Evolutionary conservation across 2,888 invertebrate genomes (phyloP).

Genomic region (Diachrysia chrysitis): DNA sequence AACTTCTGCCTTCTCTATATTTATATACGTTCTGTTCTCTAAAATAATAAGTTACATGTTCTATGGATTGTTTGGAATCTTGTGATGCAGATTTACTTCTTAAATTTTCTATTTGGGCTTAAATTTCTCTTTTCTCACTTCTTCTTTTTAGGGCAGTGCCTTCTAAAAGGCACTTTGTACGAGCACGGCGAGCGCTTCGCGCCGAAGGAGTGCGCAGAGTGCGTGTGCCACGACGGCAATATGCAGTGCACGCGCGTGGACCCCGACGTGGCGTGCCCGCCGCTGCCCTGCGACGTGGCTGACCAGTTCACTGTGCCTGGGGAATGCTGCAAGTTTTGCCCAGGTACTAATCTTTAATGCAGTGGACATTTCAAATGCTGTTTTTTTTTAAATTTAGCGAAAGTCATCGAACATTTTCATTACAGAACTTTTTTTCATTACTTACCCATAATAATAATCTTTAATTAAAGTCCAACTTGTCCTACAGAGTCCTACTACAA

Average conservation of each 20-base stretch:
- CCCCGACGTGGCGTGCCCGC: conserved; percentile 93
- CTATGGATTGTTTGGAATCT: too few species aligned
- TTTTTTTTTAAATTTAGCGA: too few species aligned
- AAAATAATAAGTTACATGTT: too few species aligned
- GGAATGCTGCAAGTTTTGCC: conserved; percentile 97
- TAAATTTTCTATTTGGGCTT: background rate
- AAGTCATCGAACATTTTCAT: too few species aligned
- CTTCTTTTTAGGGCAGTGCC: conserved; percentile 91
- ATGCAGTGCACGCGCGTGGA: conserved; percentile 94
- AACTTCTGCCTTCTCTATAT: background rate
- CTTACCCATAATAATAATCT: too few species aligned
- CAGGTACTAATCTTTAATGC: conserved; percentile 87
- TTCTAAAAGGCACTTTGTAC: conserved; percentile 91
- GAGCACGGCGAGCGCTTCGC: conserved; percentile 94
- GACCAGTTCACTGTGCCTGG: conserved; percentile 95
- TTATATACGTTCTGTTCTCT: too few species aligned
- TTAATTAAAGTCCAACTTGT: background rate
- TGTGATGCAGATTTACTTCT: too few species aligned
- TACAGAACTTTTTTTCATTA: too few species aligned
- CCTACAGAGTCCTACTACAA: background rate
- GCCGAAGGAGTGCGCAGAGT: conserved; percentile 94
- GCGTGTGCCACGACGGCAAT: conserved; percentile 94
- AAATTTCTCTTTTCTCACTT: background rate
- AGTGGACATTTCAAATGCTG: too few species aligned
- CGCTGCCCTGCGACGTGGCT: conserved; percentile 92